Conservation (phyloP, 2,113 vertebrate species). For the Phycodurus eques region DNA sequence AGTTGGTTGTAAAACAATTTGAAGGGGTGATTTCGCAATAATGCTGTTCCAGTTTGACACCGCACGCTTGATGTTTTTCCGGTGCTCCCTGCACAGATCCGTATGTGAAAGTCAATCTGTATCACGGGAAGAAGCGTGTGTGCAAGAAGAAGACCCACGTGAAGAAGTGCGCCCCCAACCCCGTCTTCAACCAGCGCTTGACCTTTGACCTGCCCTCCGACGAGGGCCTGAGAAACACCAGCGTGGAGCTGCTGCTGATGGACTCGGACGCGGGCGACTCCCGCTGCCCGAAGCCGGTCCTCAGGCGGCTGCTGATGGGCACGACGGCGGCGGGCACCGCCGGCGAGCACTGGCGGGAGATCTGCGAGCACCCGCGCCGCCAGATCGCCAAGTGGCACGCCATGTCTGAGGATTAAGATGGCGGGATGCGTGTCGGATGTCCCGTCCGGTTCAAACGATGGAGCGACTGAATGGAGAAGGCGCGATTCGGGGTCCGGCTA, state of each 20-base stretch:
- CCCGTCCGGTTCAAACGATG: slow-evolving; percentile 14
- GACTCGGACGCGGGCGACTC: slow-evolving; percentile 84
- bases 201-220: slow-evolving; percentile 95
- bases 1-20: too few relatives aligned
- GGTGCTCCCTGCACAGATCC: slow-evolving; percentile 76
- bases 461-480: slow-evolving; percentile 22
- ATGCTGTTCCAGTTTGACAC: too few relatives aligned
- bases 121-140: slow-evolving; percentile 92
- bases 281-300: slow-evolving; percentile 76
- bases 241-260: slow-evolving; percentile 94
- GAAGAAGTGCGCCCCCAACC: slow-evolving; percentile 94
- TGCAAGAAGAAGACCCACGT: slow-evolving; percentile 98
- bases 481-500: slow-evolving; percentile 16
- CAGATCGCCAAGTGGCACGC: slow-evolving; percentile 98
- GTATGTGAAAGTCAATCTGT: slow-evolving; percentile 96
- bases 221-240: slow-evolving; percentile 87
- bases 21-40: too few relatives aligned
- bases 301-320: slow-evolving; percentile 85
- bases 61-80: neutral
- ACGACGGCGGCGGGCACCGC: slow-evolving; percentile 82
- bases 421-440: neutral
- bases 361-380: slow-evolving; percentile 93
- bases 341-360: slow-evolving; percentile 97
- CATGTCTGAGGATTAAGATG: slow-evolving; percentile 84
- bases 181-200: slow-evolving; percentile 97